Conservation (phyloP, 2,113 vertebrate species). For the Eretmochelys imbricata region DNA sequence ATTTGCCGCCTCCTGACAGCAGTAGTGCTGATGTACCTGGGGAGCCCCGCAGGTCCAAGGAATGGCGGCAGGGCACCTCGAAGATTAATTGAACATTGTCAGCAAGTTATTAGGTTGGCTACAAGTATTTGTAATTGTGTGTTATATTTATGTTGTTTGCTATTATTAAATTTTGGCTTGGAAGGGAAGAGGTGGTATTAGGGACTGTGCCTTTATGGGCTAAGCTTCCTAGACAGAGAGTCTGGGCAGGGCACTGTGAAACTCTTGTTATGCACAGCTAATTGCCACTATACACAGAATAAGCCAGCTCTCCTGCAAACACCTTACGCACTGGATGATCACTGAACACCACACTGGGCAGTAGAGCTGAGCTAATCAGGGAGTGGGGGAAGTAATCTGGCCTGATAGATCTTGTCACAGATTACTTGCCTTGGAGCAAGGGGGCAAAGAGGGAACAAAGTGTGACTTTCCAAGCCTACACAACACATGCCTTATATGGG, state of each 20-base stretch:
- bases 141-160: neutral
- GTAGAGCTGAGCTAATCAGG: neutral
- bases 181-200: neutral
- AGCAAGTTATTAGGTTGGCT: neutral
- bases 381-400: neutral
- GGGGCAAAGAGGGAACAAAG: neutral
- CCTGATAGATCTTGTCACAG: neutral
- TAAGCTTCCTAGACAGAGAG: neutral
- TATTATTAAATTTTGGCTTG: neutral
- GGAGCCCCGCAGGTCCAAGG: neutral
- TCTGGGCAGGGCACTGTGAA: neutral
- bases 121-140: neutral
- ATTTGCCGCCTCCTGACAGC: neutral
- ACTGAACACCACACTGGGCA: neutral
- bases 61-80: neutral
- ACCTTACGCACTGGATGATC: neutral
- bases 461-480: neutral
- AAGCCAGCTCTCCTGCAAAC: neutral
- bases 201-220: neutral
- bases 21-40: neutral
- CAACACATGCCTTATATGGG: neutral
- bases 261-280: neutral
- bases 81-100: neutral
- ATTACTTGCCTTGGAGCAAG: neutral
- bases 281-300: neutral